Percentiles rank a stretch among this genome's conserved stretches.
phyloP scores from a whole-genome alignment of 2,888 invertebrate genomes.

The Acleris laterana region DNA sequence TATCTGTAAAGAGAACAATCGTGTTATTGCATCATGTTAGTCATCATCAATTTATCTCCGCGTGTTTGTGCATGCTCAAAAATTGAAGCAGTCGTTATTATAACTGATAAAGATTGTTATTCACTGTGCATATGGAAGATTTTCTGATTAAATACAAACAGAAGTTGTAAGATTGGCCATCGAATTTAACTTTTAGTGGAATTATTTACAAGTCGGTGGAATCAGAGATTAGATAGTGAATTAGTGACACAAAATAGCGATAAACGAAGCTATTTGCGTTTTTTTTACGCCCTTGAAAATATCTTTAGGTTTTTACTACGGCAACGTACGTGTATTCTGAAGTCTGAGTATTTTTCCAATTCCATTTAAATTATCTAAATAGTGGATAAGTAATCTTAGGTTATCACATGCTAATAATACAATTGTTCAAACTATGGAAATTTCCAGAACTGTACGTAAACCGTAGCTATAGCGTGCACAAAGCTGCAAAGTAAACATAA shows the following conservation, averaged over 20 bases:
- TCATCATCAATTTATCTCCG: conserved; percentile 16
- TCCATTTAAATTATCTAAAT: background rate
- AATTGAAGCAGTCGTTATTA: conserved; percentile 11
- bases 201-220: conserved; percentile 8
- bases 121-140: conserved; percentile 15
- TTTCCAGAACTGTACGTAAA: background rate
- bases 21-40: conserved; percentile 42
- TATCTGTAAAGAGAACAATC: conserved; percentile 87
- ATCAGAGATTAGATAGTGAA: conserved; percentile 23
- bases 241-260: conserved; percentile 16
- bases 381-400: no score
- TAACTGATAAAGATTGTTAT: conserved; percentile 33
- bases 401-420: background rate
- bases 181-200: background rate
- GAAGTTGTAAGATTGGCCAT: background rate
- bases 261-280: conserved; percentile 16
- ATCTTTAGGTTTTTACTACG: conserved; percentile 6
- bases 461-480: conserved; percentile 42
- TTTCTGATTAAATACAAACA: conserved; percentile 11
- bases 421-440: background rate
- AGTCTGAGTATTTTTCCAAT: conserved; percentile 3
- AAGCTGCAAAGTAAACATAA: conserved; percentile 53
- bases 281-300: conserved; percentile 4
- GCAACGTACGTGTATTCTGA: no score
- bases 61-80: conserved; percentile 46